A percentile compares a stretch with the other conserved stretches of the same genome.
phyloP scores from a whole-genome alignment of 64 coral and sea anemone species.

The Trachythela sp. region DNA sequence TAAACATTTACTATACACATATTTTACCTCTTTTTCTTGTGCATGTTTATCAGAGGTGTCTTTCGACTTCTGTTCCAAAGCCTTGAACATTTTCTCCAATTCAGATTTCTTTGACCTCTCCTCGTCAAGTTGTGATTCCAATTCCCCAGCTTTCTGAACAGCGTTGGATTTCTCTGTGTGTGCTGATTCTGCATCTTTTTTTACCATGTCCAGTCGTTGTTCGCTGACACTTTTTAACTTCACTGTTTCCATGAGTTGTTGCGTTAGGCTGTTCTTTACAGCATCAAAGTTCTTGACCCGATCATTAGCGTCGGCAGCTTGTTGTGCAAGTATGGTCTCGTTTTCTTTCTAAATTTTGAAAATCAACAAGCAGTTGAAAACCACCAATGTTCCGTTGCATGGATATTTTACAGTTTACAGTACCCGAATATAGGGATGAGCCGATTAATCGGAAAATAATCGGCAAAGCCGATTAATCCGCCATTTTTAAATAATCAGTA shows the following conservation, averaged over 20 bases:
- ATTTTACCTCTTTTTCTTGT: neutral
- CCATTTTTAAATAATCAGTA: too few relatives aligned
- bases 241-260: neutral
- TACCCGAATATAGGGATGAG: neutral
- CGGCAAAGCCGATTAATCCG: too few relatives aligned
- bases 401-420: neutral
- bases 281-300: neutral
- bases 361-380: neutral
- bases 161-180: neutral
- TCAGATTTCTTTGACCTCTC: neutral
- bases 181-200: slow-evolving; percentile 9
- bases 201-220: neutral
- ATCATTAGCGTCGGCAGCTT: neutral
- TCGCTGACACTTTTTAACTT: neutral
- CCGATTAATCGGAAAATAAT: too few relatives aligned
- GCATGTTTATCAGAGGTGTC: neutral
- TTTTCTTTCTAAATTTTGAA: neutral
- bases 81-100: slow-evolving; percentile 1
- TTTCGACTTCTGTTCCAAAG: neutral
- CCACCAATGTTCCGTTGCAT: neutral
- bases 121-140: neutral
- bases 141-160: neutral
- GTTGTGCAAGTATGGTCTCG: neutral
- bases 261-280: neutral
- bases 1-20: too few relatives aligned